Evolutionary conservation across 2,797 vertebrate genomes (phyloP).

Genomic region (Cephalopachus bancanus): DNA sequence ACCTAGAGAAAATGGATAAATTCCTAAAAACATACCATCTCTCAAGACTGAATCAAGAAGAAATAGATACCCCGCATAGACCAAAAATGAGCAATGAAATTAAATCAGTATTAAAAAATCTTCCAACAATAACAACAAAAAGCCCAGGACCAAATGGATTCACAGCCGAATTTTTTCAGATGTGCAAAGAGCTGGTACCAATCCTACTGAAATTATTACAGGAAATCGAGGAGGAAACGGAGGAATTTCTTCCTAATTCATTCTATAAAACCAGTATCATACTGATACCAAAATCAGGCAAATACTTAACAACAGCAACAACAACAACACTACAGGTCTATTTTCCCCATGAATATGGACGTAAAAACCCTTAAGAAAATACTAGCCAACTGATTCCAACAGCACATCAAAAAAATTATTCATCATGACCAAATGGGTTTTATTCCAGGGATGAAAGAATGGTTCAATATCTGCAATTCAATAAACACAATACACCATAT

Average conservation of each 20-base stretch:
- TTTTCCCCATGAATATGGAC: not conserved
- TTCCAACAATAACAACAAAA: not conserved
- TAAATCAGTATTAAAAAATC: not conserved
- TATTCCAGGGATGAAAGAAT: not conserved
- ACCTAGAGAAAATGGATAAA: not conserved
- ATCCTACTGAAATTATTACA: not conserved
- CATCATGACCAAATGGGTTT: not conserved
- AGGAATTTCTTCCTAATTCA: not conserved
- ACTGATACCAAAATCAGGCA: not conserved
- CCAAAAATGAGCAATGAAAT: not conserved
- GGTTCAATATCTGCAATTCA: not conserved
- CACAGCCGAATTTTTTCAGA: not conserved
- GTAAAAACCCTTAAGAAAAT: not conserved
- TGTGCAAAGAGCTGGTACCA: not conserved
- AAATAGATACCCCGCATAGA: not conserved
- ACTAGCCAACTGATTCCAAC: not conserved
- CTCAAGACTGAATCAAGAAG: not conserved
- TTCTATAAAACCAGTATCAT: not conserved
- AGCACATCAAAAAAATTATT: not conserved
- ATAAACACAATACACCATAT: not conserved
- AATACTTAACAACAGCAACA: not conserved
- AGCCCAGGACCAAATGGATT: not conserved
- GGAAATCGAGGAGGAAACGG: not conserved
- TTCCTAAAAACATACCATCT: not conserved
- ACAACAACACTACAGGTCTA: not conserved